Percentiles rank a stretch among this genome's conserved stretches.
These are phyloP conservation scores for Strongylocentrotus purpuratus DNA, from an alignment of 35 echinoderm and acorn worm genomes.

Conservation along the genomic window DNA sequence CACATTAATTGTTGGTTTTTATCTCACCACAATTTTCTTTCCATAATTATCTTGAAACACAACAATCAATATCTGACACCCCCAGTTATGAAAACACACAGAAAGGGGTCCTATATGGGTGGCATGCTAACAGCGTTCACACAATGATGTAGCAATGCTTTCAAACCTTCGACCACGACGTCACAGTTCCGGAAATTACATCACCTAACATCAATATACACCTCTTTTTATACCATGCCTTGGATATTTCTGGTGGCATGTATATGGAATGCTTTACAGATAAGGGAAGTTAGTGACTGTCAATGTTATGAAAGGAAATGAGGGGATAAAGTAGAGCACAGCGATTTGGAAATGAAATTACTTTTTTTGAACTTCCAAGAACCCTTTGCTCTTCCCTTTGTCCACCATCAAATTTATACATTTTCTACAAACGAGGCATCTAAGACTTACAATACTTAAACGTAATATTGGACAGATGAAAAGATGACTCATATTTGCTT, in stretches of 20 bases:
- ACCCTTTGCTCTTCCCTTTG: background rate
- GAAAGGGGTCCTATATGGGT: background rate
- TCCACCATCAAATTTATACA: background rate
- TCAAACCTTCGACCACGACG: background rate
- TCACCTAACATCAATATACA: constrained; percentile 11
- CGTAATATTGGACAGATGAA: background rate
- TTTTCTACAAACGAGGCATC: background rate
- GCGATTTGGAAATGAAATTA: background rate
- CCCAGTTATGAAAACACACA: constrained; percentile 11
- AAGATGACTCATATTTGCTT: background rate
- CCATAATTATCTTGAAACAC: constrained; percentile 24
- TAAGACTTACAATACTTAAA: too few species aligned
- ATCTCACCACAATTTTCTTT: constrained; percentile 16
- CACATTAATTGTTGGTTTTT: background rate
- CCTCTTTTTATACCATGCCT: background rate
- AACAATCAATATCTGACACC: constrained; percentile 17
- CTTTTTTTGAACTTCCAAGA: background rate
- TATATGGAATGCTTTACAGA: background rate
- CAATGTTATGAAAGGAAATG: background rate
- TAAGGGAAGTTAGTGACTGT: background rate
- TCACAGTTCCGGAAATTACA: background rate
- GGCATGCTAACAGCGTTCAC: constrained; percentile 20
- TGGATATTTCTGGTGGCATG: background rate
- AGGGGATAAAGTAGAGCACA: background rate
- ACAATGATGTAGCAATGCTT: background rate